phyloP scores from a whole-genome alignment of 2,113 vertebrate species.

The Mustela nigripes region DNA sequence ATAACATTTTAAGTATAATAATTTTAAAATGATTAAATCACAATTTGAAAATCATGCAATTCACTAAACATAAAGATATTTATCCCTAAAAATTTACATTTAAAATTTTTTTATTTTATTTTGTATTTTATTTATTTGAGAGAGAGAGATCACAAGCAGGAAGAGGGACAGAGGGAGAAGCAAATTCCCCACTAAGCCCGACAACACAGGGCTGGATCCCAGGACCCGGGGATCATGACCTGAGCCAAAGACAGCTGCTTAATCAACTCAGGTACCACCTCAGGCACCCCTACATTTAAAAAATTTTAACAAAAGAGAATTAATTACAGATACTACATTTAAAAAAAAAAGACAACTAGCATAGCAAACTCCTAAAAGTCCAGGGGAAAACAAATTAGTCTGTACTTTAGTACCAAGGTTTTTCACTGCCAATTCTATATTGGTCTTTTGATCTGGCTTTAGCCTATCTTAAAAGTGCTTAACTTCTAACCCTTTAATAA shows the following conservation, averaged over 20 bases:
- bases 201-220: neutral
- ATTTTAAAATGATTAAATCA: constrained; percentile 78
- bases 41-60: constrained; percentile 78
- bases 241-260: neutral
- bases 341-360: neutral
- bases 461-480: constrained; percentile 41
- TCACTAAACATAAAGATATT: constrained; percentile 65
- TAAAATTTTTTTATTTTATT: neutral
- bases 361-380: neutral
- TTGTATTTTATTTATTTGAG: neutral
- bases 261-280: neutral
- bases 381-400: constrained; percentile 41
- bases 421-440: neutral
- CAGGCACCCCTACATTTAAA: constrained; percentile 53
- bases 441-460: neutral
- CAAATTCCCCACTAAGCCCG: neutral
- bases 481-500: neutral
- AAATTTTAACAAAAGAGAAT: constrained; percentile 74
- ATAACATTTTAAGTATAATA: constrained; percentile 73
- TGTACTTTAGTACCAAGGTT: neutral
- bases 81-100: constrained; percentile 74
- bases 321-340: neutral
- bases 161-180: neutral
- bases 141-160: neutral
- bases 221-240: neutral